A percentile compares a stretch with the other conserved stretches of the same genome.
phyloP scores from a whole-genome alignment of 2,797 vertebrate genomes.

The Danio kyathit region DNA sequence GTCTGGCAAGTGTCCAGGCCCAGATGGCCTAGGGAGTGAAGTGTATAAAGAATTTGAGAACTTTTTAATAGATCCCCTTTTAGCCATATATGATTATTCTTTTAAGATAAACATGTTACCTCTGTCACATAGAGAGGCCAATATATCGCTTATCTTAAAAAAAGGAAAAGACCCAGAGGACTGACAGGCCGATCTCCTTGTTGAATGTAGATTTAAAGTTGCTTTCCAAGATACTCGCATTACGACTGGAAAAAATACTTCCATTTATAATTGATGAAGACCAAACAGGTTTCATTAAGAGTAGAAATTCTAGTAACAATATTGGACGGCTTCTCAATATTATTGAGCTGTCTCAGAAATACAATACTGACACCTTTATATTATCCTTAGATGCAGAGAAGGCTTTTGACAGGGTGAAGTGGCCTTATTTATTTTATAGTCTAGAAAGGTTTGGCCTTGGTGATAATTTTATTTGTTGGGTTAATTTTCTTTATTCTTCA shows the following conservation, averaged over 20 bases:
- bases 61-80: too few species aligned
- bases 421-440: slow-evolving; percentile 11
- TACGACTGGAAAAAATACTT: slow-evolving; percentile 17
- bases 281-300: not conserved
- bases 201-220: slow-evolving; percentile 36
- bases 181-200: too few species aligned
- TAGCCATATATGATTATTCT: too few species aligned
- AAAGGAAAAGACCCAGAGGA: slow-evolving; percentile 11
- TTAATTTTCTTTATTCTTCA: too few species aligned
- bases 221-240: slow-evolving; percentile 14
- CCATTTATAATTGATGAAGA: slow-evolving; percentile 9
- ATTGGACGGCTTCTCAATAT: too few species aligned
- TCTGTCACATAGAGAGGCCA: slow-evolving; percentile 3
- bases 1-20: too few species aligned
- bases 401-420: too few species aligned
- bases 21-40: too few species aligned
- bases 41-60: too few species aligned
- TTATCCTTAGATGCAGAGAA: too few species aligned
- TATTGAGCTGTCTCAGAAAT: too few species aligned
- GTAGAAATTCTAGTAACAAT: not conserved
- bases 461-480: not conserved
- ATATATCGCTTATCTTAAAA: not conserved
- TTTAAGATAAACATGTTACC: not conserved
- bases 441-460: not conserved
- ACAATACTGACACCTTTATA: not conserved